Evolutionary conservation across 2,113 vertebrate species (phyloP), one percentile per base, ranked within the genome.

Genomic region (Pandion haliaetus): DNA sequence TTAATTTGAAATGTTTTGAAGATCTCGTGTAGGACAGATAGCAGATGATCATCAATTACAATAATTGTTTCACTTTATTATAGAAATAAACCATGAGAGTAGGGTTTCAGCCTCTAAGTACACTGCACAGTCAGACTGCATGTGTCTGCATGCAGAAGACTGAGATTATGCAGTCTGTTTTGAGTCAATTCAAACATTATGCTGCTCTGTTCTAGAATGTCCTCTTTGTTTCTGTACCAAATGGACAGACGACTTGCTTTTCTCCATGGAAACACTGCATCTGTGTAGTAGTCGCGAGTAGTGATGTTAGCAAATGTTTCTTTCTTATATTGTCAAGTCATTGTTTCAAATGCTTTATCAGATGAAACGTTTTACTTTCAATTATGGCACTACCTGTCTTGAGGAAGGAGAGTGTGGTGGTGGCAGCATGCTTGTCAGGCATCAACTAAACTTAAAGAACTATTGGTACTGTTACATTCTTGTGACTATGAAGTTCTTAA

Each of bases 221-320:
- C 69, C 59, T 61, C 85, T 84, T 70, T 93, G 86, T 90, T 81
- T 70, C 82, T 5, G 0, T 38, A 14, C 62, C 44, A 34, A 36
- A 50, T 34, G 72, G 82, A 40, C 78, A 86, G 73, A n/a, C 79
- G 62, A 63, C 63, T 81, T 81, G 82, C 89, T 69, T 32, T 78
- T 93, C 73, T 91, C 86, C 86, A 92, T 94, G 80, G 90, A 86
- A 94, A 93, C 78, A 13, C 86, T 40, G 45, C 74, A 36, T 72
- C 79, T 93, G 50, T 31, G 2, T 8, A 10, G 34, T 9, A 45
- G 24, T 40, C 0, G 1, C 1, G 2, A 61, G 74, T 5, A 45
- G 58, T 6, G 54, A 25, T 82, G 54, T 8, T 52, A 38, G 57
- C 42, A 61, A 58, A 79, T 14, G 26, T 61, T 82, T 58, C 82